Percentiles rank a stretch among this genome's conserved stretches.
phyloP scores from a whole-genome alignment of 2,888 invertebrate genomes.

The Lasioglossum figueresi region DNA sequence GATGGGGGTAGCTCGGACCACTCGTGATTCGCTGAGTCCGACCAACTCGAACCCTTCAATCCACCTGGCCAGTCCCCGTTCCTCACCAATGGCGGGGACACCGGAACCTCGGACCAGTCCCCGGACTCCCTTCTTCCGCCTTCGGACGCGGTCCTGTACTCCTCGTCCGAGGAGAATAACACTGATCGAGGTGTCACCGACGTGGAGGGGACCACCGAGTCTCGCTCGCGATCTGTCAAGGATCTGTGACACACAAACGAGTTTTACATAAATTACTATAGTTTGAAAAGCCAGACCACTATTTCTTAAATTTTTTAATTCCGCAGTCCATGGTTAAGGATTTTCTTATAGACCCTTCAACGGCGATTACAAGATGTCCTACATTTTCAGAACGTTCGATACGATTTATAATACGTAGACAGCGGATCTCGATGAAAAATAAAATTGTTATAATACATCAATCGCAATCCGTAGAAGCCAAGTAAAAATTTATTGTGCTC shows the following conservation, averaged over 20 bases:
- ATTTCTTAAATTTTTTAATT: not conserved
- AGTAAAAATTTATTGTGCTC: too few species aligned
- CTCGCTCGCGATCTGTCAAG: constrained; percentile 78
- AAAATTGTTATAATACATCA: too few species aligned
- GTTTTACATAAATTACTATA: not conserved
- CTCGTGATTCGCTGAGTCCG: constrained; percentile 78
- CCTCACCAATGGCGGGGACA: constrained; percentile 85
- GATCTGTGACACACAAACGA: constrained; percentile 55
- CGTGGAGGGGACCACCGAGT: constrained; percentile 86
- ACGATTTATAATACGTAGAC: not conserved
- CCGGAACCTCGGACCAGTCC: constrained; percentile 91
- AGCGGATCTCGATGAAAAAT: too few species aligned
- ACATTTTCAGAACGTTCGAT: not conserved
- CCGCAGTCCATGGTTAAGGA: not conserved
- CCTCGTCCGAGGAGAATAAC: constrained; percentile 93
- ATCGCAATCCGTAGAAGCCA: too few species aligned
- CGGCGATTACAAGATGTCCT: not conserved
- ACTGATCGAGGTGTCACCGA: constrained; percentile 88
- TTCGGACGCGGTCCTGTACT: constrained; percentile 94
- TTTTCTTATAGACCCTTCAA: not conserved
- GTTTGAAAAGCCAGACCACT: not conserved
- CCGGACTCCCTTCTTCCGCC: constrained; percentile 92
- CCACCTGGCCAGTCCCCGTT: constrained; percentile 77
- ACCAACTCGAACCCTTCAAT: constrained; percentile 76
- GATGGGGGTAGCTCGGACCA: constrained; percentile 87